phyloP scores from a whole-genome alignment of 2,113 vertebrate genomes.

The Lethenteron reissneri region DNA sequence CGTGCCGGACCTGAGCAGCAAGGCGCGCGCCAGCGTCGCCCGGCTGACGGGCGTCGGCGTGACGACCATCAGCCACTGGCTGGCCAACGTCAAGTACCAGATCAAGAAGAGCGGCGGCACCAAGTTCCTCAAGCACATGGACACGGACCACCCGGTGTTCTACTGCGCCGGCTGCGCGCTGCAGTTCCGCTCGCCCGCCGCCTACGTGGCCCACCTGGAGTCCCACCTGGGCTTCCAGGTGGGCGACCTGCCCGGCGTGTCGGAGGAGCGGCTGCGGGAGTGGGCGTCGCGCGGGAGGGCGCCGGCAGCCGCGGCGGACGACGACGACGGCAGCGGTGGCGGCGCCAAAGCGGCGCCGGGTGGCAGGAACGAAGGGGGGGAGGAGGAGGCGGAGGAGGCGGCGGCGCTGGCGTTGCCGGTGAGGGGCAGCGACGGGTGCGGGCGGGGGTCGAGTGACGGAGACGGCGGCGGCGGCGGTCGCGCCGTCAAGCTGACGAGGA shows the following conservation, averaged over 20 bases:
- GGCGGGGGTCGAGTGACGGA: conserved; percentile 23
- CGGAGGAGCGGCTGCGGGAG: conserved; percentile 72
- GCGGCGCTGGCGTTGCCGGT: conserved; percentile 89
- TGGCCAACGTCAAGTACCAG: conserved; percentile 99
- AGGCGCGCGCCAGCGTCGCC: conserved; percentile 92
- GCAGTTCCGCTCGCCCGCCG: conserved; percentile 91
- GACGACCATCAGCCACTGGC: conserved; percentile 99
- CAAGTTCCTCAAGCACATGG: conserved; percentile 96
- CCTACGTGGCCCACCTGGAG: conserved; percentile 89
- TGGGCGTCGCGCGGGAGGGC: conserved; percentile 62
- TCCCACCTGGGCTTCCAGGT: conserved; percentile 88
- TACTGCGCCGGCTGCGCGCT: conserved; percentile 97
- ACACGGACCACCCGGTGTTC: conserved; percentile 90
- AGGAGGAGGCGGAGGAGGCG: conserved; percentile 52
- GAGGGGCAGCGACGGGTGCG: conserved; percentile 91
- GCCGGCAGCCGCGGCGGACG: background rate
- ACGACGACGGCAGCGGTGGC: conserved; percentile 21
- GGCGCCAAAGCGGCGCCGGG: too few species aligned
- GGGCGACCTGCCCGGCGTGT: conserved; percentile 90
- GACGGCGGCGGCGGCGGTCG: too few species aligned
- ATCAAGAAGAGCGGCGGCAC: conserved; percentile 90
- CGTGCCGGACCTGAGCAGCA: conserved; percentile 74
- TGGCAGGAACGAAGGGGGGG: conserved; percentile 10
- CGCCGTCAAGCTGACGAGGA: too few species aligned
- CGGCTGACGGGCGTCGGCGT: conserved; percentile 98